phyloP scores from a whole-genome alignment of 2,797 vertebrate genomes.

The Onychomys torridus region DNA sequence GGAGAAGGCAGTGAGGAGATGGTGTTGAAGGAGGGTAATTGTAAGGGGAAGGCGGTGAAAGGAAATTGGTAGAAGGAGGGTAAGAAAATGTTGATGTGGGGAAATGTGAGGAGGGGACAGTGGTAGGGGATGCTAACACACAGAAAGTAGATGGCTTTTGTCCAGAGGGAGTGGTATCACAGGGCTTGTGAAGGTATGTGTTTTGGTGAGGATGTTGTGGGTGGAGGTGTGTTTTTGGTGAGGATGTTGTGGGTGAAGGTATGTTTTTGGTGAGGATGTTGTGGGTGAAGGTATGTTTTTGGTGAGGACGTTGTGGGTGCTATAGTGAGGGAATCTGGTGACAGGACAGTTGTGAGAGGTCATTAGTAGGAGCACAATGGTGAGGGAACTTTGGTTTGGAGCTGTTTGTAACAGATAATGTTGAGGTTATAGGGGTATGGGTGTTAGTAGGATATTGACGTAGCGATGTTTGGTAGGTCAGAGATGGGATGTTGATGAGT shows the following conservation, averaged over 20 bases:
- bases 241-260: background rate
- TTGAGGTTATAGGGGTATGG: background rate
- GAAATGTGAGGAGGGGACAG: background rate
- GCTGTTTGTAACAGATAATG: background rate
- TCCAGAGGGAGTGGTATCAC: background rate
- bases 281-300: too few species aligned
- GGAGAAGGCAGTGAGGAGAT: background rate
- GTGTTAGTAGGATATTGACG: background rate
- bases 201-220: background rate
- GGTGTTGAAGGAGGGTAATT: background rate
- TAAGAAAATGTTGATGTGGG: background rate
- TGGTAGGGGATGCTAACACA: background rate
- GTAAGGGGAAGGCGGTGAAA: background rate
- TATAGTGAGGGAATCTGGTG: background rate
- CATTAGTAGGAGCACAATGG: too few species aligned
- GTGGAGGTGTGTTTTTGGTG: background rate
- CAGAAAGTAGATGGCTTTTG: background rate
- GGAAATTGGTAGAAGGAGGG: background rate
- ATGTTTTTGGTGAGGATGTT: too few species aligned
- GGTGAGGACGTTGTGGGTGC: background rate
- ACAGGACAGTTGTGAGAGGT: background rate
- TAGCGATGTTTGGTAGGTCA: background rate
- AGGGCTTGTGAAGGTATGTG: background rate
- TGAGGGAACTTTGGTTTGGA: background rate
- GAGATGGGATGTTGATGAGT: background rate